phyloP scores from a whole-genome alignment of 2,113 vertebrate species.

The Stictonetta naevosa region DNA sequence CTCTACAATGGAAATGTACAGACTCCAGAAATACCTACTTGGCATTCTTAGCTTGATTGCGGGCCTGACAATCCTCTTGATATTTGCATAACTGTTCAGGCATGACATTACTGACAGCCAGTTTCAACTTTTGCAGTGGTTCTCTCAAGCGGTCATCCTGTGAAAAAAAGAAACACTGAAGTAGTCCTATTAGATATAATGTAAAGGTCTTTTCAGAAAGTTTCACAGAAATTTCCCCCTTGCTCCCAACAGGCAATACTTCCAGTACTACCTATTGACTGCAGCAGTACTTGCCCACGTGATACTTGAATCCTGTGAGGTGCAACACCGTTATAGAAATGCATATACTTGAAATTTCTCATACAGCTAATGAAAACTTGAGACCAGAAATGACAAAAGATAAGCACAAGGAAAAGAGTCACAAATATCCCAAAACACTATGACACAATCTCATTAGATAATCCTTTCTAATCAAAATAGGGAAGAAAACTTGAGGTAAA shows the following conservation, averaged over 20 bases:
- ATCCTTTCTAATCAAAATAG: not conserved
- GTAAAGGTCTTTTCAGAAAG: not conserved
- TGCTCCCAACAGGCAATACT: not conserved
- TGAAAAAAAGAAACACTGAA: not conserved
- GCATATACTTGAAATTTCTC: not conserved
- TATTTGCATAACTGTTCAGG: conserved; percentile 94
- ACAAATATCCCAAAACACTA: not conserved
- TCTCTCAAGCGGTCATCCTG: conserved; percentile 93
- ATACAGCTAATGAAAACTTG: not conserved
- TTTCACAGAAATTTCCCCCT: not conserved
- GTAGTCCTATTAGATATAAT: not conserved
- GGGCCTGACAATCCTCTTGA: conserved; percentile 93
- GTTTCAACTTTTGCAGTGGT: conserved; percentile 93
- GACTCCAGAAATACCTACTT: conserved; percentile 78
- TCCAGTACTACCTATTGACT: not conserved
- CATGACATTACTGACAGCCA: conserved; percentile 95
- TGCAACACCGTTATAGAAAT: not conserved
- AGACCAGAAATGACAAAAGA: not conserved
- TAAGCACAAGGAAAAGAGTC: not conserved
- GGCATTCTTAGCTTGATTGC: conserved; percentile 92
- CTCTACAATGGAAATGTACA: not conserved
- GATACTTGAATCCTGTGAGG: not conserved
- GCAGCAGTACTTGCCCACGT: not conserved
- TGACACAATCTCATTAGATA: not conserved
- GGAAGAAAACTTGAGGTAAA: not conserved